phyloP scores from a whole-genome alignment of 35 echinoderm and acorn worm species.

The Lytechinus variegatus region DNA sequence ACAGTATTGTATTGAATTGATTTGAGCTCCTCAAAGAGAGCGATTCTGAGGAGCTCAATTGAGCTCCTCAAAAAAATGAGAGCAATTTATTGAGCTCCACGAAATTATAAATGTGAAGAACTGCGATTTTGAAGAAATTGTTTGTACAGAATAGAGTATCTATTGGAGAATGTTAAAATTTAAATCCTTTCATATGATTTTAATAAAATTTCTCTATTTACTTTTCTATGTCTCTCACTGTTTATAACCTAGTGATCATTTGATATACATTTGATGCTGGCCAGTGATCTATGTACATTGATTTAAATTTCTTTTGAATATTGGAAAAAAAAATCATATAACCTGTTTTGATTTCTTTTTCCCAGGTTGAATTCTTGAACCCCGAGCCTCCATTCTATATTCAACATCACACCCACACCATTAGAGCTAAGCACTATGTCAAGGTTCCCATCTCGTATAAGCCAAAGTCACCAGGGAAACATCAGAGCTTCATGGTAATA shows the following conservation, averaged over 20 bases:
- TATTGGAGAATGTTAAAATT: background rate
- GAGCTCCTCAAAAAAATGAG: too few species aligned
- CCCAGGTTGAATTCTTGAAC: constrained; percentile 86
- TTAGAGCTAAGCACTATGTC: constrained; percentile 74
- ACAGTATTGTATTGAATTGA: too few species aligned
- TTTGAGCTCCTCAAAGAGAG: too few species aligned
- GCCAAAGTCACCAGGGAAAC: constrained; percentile 67
- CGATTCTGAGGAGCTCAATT: too few species aligned
- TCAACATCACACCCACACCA: constrained; percentile 72
- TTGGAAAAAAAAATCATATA: background rate
- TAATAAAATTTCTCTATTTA: background rate
- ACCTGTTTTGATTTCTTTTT: constrained; percentile 36
- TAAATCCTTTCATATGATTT: background rate
- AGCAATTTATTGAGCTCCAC: too few species aligned
- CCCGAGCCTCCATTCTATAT: constrained; percentile 84
- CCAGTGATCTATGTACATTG: too few species aligned
- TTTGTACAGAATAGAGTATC: background rate
- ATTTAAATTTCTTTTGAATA: background rate
- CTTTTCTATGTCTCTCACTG: background rate
- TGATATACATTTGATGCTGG: background rate
- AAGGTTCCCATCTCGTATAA: constrained; percentile 82
- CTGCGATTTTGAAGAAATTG: background rate
- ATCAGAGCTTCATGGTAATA: constrained; percentile 72
- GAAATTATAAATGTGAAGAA: too few species aligned
- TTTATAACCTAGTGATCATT: background rate